Evolutionary conservation across 2,797 vertebrate species (phyloP).

Genomic region (Lepus townsendii): DNA sequence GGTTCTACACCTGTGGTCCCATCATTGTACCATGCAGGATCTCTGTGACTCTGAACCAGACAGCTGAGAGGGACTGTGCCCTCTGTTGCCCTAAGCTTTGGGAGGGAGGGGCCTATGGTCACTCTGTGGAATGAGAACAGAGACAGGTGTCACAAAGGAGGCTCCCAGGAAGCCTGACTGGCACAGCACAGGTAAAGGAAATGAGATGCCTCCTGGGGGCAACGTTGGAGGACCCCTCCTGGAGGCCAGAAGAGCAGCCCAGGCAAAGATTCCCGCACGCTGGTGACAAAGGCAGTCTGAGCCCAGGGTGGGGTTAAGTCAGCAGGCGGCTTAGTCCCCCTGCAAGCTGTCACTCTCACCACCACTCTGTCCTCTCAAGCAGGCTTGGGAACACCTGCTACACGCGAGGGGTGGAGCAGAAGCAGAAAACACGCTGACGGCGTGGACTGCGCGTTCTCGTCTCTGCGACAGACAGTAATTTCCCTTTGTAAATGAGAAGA

Average conservation of each 20-base stretch:
- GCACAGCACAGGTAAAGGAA: neutral
- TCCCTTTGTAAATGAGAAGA: slow-evolving; percentile 59
- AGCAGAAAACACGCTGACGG: slow-evolving; percentile 31
- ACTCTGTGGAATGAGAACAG: neutral
- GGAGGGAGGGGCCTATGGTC: neutral
- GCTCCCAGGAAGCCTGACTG: no score
- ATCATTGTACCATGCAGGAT: no score
- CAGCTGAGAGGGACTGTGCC: neutral
- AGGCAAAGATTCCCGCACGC: neutral
- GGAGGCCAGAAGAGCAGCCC: neutral
- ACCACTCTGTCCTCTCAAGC: neutral
- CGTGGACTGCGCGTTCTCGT: neutral
- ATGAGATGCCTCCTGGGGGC: no score
- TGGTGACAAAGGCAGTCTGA: neutral
- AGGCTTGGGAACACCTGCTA: neutral
- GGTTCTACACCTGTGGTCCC: neutral
- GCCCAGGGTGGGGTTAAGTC: neutral
- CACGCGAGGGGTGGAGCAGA: neutral
- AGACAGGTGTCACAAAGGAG: neutral
- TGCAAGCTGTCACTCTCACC: no score
- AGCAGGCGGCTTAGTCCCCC: neutral
- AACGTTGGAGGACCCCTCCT: rapidly evolving
- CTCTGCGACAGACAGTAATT: slow-evolving; percentile 19
- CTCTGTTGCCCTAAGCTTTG: neutral
- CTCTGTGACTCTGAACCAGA: neutral